Evolutionary conservation across 1,140 invertebrate species (phyloP).

Genomic region (Sinella curviseta): DNA sequence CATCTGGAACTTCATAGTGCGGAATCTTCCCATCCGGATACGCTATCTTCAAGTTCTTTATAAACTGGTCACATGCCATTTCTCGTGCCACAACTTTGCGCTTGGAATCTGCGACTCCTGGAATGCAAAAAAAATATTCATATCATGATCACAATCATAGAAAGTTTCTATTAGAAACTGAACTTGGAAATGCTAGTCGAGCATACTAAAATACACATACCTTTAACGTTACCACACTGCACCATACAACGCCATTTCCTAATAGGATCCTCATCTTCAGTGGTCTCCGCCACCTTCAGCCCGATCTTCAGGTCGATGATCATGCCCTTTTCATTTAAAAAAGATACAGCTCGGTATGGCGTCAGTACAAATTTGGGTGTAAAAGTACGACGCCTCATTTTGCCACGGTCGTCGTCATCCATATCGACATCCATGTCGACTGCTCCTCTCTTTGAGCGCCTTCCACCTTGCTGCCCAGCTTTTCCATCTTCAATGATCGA

Average conservation of each 20-base stretch:
- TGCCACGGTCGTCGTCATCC: background rate
- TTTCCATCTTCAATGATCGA: background rate
- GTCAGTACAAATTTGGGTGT: background rate
- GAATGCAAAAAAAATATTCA: background rate
- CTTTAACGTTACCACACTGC: background rate
- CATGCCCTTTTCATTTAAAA: background rate
- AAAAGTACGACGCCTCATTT: background rate
- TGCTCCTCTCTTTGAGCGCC: background rate
- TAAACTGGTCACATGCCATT: background rate
- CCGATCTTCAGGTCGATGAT: too few species aligned
- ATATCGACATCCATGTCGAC: background rate
- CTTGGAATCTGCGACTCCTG: background rate
- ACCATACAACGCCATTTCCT: background rate
- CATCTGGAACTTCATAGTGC: background rate
- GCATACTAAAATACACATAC: background rate
- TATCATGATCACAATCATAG: background rate
- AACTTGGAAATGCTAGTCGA: background rate
- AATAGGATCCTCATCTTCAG: too few species aligned
- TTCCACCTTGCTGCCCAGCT: background rate
- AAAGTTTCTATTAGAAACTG: background rate
- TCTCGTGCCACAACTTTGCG: background rate
- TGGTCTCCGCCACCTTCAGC: too few species aligned
- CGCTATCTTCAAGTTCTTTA: background rate
- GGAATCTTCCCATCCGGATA: background rate
- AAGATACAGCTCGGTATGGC: background rate